A percentile compares a stretch with the other conserved stretches of the same genome.
Conservation (phyloP, 2,797 vertebrate genomes). For the Pseudopleuronectes americanus region DNA sequence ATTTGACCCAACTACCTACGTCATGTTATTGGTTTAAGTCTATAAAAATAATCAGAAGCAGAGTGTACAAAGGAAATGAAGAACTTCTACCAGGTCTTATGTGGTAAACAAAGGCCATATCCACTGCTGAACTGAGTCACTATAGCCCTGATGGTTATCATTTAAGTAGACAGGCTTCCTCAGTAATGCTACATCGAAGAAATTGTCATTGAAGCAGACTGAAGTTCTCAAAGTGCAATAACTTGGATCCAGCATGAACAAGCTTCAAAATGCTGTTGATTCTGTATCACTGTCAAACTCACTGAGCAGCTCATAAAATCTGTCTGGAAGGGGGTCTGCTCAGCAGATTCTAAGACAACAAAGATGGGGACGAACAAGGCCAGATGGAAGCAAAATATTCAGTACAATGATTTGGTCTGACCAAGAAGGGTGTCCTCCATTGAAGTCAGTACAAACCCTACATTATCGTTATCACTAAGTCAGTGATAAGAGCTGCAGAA, state of each 20-base stretch:
- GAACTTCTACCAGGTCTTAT: not conserved
- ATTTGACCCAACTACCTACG: not conserved
- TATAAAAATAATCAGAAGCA: conserved; percentile 18
- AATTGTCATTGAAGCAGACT: not conserved
- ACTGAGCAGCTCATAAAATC: not conserved
- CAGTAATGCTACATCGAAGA: not conserved
- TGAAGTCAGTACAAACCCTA: not conserved
- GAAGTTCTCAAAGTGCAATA: not conserved
- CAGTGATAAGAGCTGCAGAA: no score
- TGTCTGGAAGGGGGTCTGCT: not conserved
- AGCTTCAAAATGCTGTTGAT: not conserved
- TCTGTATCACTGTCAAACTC: not conserved
- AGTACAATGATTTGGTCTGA: not conserved
- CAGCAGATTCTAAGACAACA: not conserved
- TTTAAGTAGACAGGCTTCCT: conserved; percentile 2
- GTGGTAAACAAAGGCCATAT: conserved; percentile 1
- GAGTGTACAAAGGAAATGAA: conserved; percentile 14
- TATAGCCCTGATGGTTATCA: not conserved
- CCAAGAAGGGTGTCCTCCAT: not conserved
- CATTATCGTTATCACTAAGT: not conserved
- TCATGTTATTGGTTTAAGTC: not conserved
- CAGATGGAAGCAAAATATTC: not conserved
- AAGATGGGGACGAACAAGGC: not conserved
- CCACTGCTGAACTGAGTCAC: not conserved
- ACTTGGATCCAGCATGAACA: conserved; percentile 4